A percentile compares a stretch with the other conserved stretches of the same genome.
Conservation (phyloP, 2,888 invertebrate species). For the Parnassius orleans region DNA sequence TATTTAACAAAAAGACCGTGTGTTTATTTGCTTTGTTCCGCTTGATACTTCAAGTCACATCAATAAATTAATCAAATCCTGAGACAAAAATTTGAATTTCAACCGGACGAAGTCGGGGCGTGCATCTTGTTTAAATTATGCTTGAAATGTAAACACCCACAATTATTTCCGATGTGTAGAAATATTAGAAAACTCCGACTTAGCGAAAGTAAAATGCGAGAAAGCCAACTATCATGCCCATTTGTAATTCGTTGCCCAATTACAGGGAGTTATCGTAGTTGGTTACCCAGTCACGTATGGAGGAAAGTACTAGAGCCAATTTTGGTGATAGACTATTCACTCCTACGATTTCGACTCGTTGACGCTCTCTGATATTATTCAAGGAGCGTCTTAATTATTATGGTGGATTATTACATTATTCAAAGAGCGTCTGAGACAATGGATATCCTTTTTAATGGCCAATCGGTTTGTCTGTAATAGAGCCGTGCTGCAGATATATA, state of each 20-base stretch:
- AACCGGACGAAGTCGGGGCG: too few species aligned
- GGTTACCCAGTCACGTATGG: slow-evolving; percentile 57
- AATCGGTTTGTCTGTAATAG: background rate
- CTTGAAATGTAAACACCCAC: slow-evolving; percentile 4
- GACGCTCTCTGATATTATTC: slow-evolving; percentile 26
- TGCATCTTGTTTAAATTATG: background rate
- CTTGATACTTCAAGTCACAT: too few species aligned
- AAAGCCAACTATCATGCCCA: slow-evolving; percentile 54
- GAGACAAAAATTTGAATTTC: too few species aligned
- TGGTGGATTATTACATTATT: background rate
- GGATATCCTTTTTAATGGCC: background rate
- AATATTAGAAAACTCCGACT: slow-evolving; percentile 30
- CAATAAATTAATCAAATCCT: too few species aligned
- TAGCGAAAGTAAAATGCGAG: slow-evolving; percentile 62
- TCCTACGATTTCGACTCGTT: slow-evolving; percentile 38
- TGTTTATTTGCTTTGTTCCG: too few species aligned
- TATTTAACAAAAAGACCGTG: too few species aligned
- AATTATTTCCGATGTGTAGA: slow-evolving; percentile 13
- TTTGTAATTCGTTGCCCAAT: slow-evolving; percentile 48
- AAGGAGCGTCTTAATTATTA: background rate
- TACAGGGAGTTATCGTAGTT: slow-evolving; percentile 48
- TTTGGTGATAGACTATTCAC: slow-evolving; percentile 50
- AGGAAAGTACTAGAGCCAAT: slow-evolving; percentile 55
- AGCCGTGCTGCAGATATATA: too few species aligned
- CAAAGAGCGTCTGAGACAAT: background rate